Conservation (phyloP, 1,140 invertebrate genomes). For the Dolichoris vasculosae region DNA sequence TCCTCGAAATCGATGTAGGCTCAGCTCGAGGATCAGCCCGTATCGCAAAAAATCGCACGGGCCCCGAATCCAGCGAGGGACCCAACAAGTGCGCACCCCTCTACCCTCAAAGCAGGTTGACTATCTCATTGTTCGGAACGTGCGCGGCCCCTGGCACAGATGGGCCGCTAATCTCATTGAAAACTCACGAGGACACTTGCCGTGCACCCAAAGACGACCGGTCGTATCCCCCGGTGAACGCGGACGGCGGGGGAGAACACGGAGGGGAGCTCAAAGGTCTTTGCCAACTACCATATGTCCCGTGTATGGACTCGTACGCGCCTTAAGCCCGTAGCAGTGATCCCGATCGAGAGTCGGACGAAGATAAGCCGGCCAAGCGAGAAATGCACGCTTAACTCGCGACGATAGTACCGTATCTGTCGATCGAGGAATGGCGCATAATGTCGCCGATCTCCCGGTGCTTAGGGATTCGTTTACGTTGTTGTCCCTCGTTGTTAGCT, state of each 20-base stretch:
- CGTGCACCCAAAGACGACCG: background rate
- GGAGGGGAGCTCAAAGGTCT: slow-evolving; percentile 39
- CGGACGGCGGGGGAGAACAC: slow-evolving; percentile 33
- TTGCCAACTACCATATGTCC: slow-evolving; percentile 74
- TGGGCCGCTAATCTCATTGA: slow-evolving; percentile 75
- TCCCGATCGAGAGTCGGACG: background rate
- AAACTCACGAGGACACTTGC: slow-evolving; percentile 74
- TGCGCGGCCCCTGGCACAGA: slow-evolving; percentile 68
- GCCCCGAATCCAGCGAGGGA: background rate
- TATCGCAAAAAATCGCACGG: background rate
- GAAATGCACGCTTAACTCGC: slow-evolving; percentile 49
- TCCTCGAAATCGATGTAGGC: too few species aligned
- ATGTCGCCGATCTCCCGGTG: too few species aligned
- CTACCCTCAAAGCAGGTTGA: slow-evolving; percentile 66
- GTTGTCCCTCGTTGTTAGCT: too few species aligned
- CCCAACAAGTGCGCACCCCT: background rate
- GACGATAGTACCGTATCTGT: background rate
- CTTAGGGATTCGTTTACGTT: too few species aligned
- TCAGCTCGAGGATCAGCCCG: too few species aligned
- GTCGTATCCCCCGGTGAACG: background rate
- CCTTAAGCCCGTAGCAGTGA: background rate
- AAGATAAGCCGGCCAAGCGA: slow-evolving; percentile 46
- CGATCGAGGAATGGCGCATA: background rate
- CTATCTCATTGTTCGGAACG: slow-evolving; percentile 68
- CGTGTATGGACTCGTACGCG: slow-evolving; percentile 66